These are phyloP conservation scores for Scomber japonicus DNA, from an alignment of 2,113 vertebrate genomes.

Conservation along the genomic window DNA sequence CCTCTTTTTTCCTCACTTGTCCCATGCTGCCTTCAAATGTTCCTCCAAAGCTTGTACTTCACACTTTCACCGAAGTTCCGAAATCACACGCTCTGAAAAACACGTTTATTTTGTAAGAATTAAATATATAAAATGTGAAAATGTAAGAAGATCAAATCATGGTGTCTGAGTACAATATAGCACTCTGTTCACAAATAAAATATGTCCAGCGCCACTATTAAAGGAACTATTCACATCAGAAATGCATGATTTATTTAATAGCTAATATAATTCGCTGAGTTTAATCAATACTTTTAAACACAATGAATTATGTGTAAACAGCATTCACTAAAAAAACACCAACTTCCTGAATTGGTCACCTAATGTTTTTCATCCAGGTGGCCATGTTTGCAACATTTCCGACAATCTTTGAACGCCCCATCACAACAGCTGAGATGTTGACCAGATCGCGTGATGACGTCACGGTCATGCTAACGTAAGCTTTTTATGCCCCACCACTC, in stretches of 20 bases:
- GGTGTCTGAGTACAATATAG: neutral
- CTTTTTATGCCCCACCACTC: slow-evolving; percentile 11
- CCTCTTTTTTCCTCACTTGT: slow-evolving; percentile 67
- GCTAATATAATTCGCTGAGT: neutral
- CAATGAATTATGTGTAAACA: neutral
- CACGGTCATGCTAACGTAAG: slow-evolving; percentile 30
- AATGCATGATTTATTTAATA: neutral
- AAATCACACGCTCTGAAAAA: neutral
- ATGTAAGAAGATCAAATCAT: too few relatives aligned
- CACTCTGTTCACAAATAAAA: neutral
- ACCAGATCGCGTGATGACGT: slow-evolving; percentile 72
- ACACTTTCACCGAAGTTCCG: rapidly evolving
- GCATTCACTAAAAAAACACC: too few relatives aligned
- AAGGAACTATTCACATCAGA: too few relatives aligned
- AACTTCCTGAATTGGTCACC: neutral
- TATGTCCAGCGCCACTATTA: too few relatives aligned
- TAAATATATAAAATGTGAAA: rapidly evolving
- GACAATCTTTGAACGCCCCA: slow-evolving; percentile 9
- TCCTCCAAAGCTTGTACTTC: neutral
- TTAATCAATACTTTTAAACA: neutral
- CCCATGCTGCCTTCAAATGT: slow-evolving; percentile 67
- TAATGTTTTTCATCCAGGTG: neutral
- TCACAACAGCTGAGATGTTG: slow-evolving; percentile 76
- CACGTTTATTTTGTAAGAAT: neutral
- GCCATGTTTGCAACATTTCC: rapidly evolving